Base-by-base conservation (phyloP, 2,113 vertebrate genomes). In the Suncus etruscus region DNA sequence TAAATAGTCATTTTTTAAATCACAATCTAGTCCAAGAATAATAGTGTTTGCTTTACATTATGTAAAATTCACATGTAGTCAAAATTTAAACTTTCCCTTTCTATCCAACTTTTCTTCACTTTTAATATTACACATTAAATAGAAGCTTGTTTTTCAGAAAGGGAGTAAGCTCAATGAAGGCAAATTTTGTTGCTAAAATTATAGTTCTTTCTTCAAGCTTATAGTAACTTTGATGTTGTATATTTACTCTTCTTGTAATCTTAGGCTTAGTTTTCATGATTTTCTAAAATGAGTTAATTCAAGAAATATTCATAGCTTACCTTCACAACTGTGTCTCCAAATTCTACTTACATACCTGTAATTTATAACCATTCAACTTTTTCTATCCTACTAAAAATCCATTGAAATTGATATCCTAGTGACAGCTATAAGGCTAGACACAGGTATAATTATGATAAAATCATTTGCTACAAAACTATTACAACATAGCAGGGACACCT, bases 381-480 rank as follows among this genome's bases (percentile, higher is more conserved):
- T 66, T 74, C 77, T 86, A 68, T 58, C 8, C 18, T 82, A 31
- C 80, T 84, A 51, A 72, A 93, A 80, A 68, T 20, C 2, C 12
- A 27, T 25, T 32, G 18, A 92, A 87, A 81, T 20, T 11, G 31
- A 69, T 69, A 14, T 48, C 2, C 61, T 74, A 39, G 6, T 29
- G 9, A 74, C 45, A 90, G 27, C 18, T 77, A 24, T 32, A 87
- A 81, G 25, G 27, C 18, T 63, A 15, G 2, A 82, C 50, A 83
- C 0, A 69, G 2, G 12, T 22, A 65, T 69, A 86, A 87, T 73
- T 75, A 50, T 11, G 15, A 32, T 11, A 58, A 94, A 87, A 83
- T 83, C 11, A 86, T 69, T 87, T 92, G 11, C 54, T 61, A 83
- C 87, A 93, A 94, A 1, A 15, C 48, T 11, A 32, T 77, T 76